Evolutionary conservation across 2,888 invertebrate species (phyloP).

Genomic region (Ornithoptera alexandrae): DNA sequence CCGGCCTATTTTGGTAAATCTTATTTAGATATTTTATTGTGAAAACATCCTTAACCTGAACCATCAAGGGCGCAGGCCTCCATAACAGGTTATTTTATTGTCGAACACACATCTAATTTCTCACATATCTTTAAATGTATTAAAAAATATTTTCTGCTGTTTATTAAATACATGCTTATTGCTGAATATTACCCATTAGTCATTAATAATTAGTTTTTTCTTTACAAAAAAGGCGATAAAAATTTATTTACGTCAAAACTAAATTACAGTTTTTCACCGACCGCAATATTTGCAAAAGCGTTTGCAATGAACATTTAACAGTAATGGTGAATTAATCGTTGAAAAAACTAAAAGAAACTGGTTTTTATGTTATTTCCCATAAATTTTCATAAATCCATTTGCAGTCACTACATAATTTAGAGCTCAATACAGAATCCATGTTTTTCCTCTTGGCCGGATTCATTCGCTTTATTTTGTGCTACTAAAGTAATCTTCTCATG

Average conservation of each 20-base stretch:
- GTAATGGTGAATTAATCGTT: too few relatives aligned
- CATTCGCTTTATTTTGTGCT: slow-evolving; percentile 59
- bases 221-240: too few relatives aligned
- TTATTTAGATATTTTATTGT: not conserved
- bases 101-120: not conserved
- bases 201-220: too few relatives aligned
- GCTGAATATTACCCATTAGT: not conserved
- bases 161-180: not conserved
- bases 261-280: too few relatives aligned
- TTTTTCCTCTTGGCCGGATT: slow-evolving; percentile 46
- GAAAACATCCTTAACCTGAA: not conserved
- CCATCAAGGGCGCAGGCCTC: not conserved
- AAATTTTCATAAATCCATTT: slow-evolving; percentile 32
- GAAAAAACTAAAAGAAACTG: too few relatives aligned
- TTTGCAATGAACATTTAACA: too few relatives aligned
- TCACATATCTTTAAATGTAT: not conserved
- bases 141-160: not conserved
- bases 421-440: slow-evolving; percentile 54
- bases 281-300: too few relatives aligned
- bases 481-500: slow-evolving; percentile 61
- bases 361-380: too few relatives aligned
- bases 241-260: too few relatives aligned
- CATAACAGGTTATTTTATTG: not conserved
- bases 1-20: too few relatives aligned
- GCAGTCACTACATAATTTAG: slow-evolving; percentile 46